Conservation (phyloP, 2,113 vertebrate species). For the Daboia siamensis region DNA sequence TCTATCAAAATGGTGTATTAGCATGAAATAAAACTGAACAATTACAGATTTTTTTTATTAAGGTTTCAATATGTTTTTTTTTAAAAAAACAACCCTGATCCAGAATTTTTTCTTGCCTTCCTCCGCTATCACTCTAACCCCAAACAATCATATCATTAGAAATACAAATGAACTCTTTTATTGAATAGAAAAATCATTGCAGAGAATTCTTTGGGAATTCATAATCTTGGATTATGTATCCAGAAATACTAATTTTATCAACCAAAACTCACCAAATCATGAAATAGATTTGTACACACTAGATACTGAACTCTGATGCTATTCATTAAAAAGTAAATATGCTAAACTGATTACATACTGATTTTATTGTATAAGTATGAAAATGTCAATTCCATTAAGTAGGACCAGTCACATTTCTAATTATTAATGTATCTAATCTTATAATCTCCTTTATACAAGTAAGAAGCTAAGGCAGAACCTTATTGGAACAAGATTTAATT, state of each 20-base stretch:
- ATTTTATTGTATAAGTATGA: slow-evolving; percentile 16
- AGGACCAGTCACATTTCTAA: background rate
- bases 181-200: background rate
- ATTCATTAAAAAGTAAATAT: background rate
- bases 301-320: background rate
- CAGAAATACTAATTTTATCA: slow-evolving; percentile 17
- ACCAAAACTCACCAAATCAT: slow-evolving; percentile 19
- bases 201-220: slow-evolving; percentile 6
- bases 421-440: background rate
- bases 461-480: background rate
- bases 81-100: slow-evolving; percentile 17
- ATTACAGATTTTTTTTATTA: slow-evolving; percentile 60
- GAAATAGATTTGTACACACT: slow-evolving; percentile 20
- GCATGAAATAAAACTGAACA: slow-evolving; percentile 65
- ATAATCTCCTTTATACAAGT: background rate
- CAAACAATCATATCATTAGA: slow-evolving; percentile 3
- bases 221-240: slow-evolving; percentile 13
- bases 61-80: slow-evolving; percentile 53
- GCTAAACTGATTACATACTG: slow-evolving; percentile 25
- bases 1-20: slow-evolving; percentile 32
- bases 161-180: slow-evolving; percentile 26
- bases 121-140: slow-evolving; percentile 9
- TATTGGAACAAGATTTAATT: background rate
- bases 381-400: slow-evolving; percentile 12
- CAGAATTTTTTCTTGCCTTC: slow-evolving; percentile 8